These are phyloP conservation scores for Cecidostiba fungosa DNA, from an alignment of 2,888 invertebrate genomes.

Conservation along the genomic window DNA sequence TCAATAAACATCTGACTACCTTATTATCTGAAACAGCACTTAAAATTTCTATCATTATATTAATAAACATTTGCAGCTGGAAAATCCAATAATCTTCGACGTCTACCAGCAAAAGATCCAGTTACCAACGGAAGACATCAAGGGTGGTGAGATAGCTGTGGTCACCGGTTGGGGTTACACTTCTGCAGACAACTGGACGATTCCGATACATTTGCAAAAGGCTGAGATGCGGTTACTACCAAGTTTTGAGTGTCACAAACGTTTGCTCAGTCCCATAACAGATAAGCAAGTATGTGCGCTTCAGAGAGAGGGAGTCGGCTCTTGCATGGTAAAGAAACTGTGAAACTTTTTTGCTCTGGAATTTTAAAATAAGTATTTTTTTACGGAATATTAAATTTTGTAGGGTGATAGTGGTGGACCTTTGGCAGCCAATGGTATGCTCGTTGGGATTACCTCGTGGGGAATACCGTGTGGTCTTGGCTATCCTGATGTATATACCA, in stretches of 20 bases:
- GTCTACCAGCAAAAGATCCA: neutral
- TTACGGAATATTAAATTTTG: neutral
- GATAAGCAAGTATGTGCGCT: conserved; percentile 20
- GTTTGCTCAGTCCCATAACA: neutral
- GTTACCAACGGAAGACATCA: neutral
- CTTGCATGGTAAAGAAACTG: conserved; percentile 1
- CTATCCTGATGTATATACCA: conserved; percentile 63
- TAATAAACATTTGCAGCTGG: no score
- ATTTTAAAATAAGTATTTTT: neutral
- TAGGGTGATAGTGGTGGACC: conserved; percentile 67
- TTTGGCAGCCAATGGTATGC: conserved; percentile 45
- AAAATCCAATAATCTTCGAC: conserved; percentile 9
- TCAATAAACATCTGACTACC: no score
- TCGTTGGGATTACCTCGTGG: conserved; percentile 64
- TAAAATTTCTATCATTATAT: no score
- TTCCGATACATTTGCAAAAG: neutral
- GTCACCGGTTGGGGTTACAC: conserved; percentile 24
- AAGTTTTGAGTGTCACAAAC: neutral
- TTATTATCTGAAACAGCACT: no score
- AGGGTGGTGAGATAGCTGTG: neutral
- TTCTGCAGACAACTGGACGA: neutral
- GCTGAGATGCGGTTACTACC: neutral
- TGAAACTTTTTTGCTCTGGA: neutral
- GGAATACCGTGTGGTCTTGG: conserved; percentile 28
- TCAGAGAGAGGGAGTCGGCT: neutral